Evolutionary conservation across 1,140 invertebrate genomes (phyloP).

Genomic region (Geopemphigus sp.): DNA sequence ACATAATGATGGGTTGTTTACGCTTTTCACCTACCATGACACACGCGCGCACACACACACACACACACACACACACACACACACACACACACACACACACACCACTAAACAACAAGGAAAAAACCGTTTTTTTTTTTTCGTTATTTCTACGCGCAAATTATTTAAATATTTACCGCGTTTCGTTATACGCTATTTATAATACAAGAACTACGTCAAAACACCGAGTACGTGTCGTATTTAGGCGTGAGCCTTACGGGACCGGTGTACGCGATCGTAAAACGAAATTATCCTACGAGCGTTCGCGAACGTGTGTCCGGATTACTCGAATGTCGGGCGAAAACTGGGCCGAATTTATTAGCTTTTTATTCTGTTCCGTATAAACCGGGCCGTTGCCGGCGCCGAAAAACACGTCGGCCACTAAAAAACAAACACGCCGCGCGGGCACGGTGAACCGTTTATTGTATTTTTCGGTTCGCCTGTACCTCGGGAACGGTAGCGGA

Average conservation of each 20-base stretch:
- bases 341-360: neutral
- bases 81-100: too few relatives aligned
- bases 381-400: neutral
- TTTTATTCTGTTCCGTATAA: slow-evolving; percentile 2
- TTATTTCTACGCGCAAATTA: neutral
- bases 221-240: neutral
- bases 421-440: too few relatives aligned
- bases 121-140: neutral
- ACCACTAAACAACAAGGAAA: neutral
- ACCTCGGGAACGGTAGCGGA: too few relatives aligned
- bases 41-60: too few relatives aligned
- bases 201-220: neutral
- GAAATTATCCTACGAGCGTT: neutral
- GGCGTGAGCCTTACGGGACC: neutral
- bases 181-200: slow-evolving; percentile 30
- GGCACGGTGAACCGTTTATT: too few relatives aligned
- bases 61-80: too few relatives aligned
- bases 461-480: too few relatives aligned
- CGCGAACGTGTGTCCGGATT: neutral
- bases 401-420: neutral
- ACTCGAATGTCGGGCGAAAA: slow-evolving; percentile 7
- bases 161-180: slow-evolving; percentile 8
- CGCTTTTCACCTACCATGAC: too few relatives aligned
- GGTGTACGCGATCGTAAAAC: slow-evolving; percentile 20
- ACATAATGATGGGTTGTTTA: neutral